These are phyloP conservation scores for Mimumesa dahlbomi DNA, from an alignment of 2,888 invertebrate genomes.

Conservation along the genomic window DNA sequence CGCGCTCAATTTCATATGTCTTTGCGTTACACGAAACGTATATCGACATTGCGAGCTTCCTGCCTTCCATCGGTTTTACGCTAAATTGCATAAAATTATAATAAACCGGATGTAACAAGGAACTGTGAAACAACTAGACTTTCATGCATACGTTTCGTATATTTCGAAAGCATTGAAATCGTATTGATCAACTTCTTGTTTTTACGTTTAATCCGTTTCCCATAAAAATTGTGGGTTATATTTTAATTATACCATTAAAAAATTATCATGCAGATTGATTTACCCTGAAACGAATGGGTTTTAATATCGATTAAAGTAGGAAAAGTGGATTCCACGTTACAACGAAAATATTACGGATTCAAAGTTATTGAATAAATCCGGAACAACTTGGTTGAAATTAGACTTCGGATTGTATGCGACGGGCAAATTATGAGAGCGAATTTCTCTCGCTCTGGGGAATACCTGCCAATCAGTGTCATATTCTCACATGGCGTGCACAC, in stretches of 20 bases:
- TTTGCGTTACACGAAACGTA: neutral
- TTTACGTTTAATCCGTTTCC: no score
- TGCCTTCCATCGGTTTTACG: neutral
- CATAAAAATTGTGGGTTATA: no score
- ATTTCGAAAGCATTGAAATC: neutral
- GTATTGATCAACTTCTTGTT: no score
- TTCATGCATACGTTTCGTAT: neutral
- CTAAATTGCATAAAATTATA: neutral
- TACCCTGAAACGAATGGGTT: no score
- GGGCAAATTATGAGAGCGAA: slow-evolving; percentile 49
- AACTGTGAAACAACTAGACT: no score
- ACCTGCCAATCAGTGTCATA: slow-evolving; percentile 65
- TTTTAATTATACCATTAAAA: no score
- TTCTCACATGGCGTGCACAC: slow-evolving; percentile 46
- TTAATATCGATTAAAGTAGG: no score
- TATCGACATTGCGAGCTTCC: neutral
- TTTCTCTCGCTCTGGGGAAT: slow-evolving; percentile 54
- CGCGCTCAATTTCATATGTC: neutral
- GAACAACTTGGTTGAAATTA: slow-evolving; percentile 15
- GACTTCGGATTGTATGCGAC: neutral
- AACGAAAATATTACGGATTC: no score
- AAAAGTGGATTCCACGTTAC: no score
- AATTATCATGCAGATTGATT: no score
- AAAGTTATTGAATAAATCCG: neutral
- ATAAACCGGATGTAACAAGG: no score